These are phyloP conservation scores for Nesidiocoris tenuis DNA, from an alignment of 2,888 invertebrate genomes.

Conservation along the genomic window DNA sequence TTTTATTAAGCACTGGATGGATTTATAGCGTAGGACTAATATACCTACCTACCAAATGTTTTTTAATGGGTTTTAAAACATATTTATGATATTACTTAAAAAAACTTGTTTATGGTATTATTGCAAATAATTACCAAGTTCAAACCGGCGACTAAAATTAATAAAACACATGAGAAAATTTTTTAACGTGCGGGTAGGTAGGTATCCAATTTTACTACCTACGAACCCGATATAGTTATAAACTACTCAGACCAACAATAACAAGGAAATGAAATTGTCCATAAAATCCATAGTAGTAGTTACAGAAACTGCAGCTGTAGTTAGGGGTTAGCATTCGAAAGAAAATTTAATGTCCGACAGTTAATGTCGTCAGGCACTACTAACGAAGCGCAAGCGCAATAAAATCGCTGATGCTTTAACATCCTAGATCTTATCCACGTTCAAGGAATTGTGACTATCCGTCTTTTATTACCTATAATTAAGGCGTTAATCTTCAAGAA, in stretches of 20 bases:
- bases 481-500: conserved; percentile 17
- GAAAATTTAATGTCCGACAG: not conserved
- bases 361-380: not conserved
- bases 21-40: too few relatives aligned
- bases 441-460: conserved; percentile 25
- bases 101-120: too few relatives aligned
- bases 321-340: not conserved
- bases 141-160: too few relatives aligned
- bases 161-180: too few relatives aligned
- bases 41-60: too few relatives aligned
- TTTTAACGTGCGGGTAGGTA: too few relatives aligned
- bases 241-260: not conserved
- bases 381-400: not conserved
- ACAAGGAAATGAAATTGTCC: not conserved
- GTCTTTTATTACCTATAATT: conserved; percentile 26
- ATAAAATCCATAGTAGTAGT: not conserved
- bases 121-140: too few relatives aligned
- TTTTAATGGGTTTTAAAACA: too few relatives aligned
- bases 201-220: not conserved
- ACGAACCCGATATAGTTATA: not conserved
- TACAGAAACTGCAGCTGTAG: not conserved
- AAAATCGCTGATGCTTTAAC: not conserved
- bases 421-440: conserved; percentile 14
- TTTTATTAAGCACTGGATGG: too few relatives aligned
- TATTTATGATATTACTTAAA: too few relatives aligned